Percentiles rank a stretch among this genome's conserved stretches.
Evolutionary conservation across 2,888 invertebrate genomes (phyloP).

Genomic region (Diarsia rubi): DNA sequence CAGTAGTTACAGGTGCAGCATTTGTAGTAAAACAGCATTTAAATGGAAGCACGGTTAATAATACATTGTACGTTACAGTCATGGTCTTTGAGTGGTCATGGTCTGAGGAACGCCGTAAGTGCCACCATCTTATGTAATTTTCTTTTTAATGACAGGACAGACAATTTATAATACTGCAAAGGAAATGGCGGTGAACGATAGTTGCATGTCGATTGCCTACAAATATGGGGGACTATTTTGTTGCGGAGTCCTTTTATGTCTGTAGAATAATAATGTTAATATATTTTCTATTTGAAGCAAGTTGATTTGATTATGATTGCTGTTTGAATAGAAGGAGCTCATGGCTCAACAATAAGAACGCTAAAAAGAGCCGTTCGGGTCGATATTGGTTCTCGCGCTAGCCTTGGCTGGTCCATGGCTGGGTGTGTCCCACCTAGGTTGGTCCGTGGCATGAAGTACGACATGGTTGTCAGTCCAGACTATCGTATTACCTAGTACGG

Average conservation of each 20-base stretch:
- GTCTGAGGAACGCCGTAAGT: slow-evolving; percentile 36
- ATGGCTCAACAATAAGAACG: no score
- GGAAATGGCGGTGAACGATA: not conserved
- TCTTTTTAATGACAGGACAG: slow-evolving; percentile 16
- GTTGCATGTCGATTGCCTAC: slow-evolving; percentile 9
- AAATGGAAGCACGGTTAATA: slow-evolving; percentile 29
- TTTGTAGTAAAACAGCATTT: not conserved
- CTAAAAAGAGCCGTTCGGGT: not conserved
- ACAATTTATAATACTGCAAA: slow-evolving; percentile 27
- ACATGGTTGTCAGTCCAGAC: no score
- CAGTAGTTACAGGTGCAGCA: not conserved
- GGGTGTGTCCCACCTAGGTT: not conserved
- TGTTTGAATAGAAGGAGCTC: not conserved
- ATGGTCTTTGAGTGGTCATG: slow-evolving; percentile 40
- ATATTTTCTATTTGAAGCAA: not conserved
- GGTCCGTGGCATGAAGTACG: no score
- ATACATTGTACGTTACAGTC: slow-evolving; percentile 28
- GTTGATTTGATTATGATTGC: not conserved
- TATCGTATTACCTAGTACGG: no score
- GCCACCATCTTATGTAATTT: slow-evolving; percentile 32
- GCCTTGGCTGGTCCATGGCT: not conserved
- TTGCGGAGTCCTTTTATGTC: not conserved
- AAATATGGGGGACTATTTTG: slow-evolving; percentile 6
- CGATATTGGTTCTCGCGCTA: not conserved
- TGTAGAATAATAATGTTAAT: not conserved